Conservation (phyloP, 35 echinoderm and acorn worm species). For the Apostichopus parvimensis region DNA sequence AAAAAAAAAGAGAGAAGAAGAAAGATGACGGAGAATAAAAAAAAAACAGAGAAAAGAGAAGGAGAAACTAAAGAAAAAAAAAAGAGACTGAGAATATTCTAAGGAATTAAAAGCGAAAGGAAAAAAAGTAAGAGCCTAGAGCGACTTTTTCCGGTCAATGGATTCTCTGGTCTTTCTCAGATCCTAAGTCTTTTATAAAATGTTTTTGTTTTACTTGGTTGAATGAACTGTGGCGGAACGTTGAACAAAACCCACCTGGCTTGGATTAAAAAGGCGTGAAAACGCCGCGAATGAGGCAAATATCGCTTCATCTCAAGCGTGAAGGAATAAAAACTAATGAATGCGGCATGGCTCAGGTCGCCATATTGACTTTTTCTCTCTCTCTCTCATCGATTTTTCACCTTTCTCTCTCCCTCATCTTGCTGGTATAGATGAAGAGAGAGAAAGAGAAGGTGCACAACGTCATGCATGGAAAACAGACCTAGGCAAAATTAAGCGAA, state of each 20-base stretch:
- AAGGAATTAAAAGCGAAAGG: slow-evolving; percentile 1
- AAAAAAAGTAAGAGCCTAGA: neutral
- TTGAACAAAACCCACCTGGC: slow-evolving; percentile 51
- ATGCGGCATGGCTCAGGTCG: slow-evolving; percentile 38
- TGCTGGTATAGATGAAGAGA: neutral
- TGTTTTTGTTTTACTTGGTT: slow-evolving; percentile 46
- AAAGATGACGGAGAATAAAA: neutral
- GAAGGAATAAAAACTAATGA: slow-evolving; percentile 52
- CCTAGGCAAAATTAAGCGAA: slow-evolving; percentile 36
- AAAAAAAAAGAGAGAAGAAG: neutral
- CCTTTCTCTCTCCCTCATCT: slow-evolving; percentile 5
- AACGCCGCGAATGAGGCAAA: slow-evolving; percentile 43
- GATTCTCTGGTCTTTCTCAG: slow-evolving; percentile 15
- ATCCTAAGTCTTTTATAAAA: slow-evolving; percentile 28
- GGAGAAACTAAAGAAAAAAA: neutral
- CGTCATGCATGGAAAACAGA: slow-evolving; percentile 51
- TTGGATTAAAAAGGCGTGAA: slow-evolving; percentile 51
- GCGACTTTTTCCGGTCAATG: slow-evolving; percentile 46
- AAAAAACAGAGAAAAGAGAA: neutral
- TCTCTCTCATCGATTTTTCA: slow-evolving; percentile 4
- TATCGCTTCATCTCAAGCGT: slow-evolving; percentile 29
- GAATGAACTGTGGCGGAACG: slow-evolving; percentile 51
- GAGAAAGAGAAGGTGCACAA: neutral
- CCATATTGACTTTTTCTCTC: slow-evolving; percentile 31
- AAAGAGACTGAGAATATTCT: neutral